Evolutionary conservation across 2,113 vertebrate species (phyloP), one percentile per base, ranked within the genome.

Genomic region (Toxostoma redivivum): DNA sequence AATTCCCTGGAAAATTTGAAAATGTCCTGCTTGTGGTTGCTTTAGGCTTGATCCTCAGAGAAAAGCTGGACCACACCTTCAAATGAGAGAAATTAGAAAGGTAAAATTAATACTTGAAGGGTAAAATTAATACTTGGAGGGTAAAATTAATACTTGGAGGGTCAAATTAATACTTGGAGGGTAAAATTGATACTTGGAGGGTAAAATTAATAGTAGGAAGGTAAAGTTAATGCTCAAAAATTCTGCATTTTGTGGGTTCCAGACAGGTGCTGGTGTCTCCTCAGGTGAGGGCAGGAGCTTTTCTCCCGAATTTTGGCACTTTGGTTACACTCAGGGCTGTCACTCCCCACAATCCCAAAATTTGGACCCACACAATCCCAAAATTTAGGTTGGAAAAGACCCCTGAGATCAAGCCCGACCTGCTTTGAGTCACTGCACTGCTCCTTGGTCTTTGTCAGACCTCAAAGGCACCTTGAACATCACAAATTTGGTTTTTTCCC

Each of bases 351-450:
- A n/a, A n/a, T n/a, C n/a, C n/a, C n/a, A n/a, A n/a, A n/a, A n/a
- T n/a, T 5, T 19, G 31, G 69, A 25, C 11, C 27, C 48, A 11
- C 40, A 62, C 5, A 30, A 38, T 44, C 15, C 44, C 42, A 50
- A 18, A 88, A 45, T 30, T 81, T 5, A 8, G 11, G 19, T 6
- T 20, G 45, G 53, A n/a, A 38, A 66, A 28, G 10, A 16, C 7
- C 33, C 38, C 37, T 38, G 44, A 51, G 27, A 25, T 33, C 37
- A 8, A n/a, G 7, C 5, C 53, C 28, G 12, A 5, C n/a, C 28
- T 25, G 1, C 28, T n/a, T 1, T 4, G 69, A 37, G 12, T n/a
- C 9, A 14, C 6, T 33, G 3, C 12, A 9, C 10, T 53, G 19
- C 19, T 62, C 45, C 50, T 47, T 7, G 35, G 9, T 28, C 21